Evolutionary conservation across 2,888 invertebrate species (phyloP), one percentile per base, ranked within the genome.

Genomic region (Iselma pallidipennis): DNA sequence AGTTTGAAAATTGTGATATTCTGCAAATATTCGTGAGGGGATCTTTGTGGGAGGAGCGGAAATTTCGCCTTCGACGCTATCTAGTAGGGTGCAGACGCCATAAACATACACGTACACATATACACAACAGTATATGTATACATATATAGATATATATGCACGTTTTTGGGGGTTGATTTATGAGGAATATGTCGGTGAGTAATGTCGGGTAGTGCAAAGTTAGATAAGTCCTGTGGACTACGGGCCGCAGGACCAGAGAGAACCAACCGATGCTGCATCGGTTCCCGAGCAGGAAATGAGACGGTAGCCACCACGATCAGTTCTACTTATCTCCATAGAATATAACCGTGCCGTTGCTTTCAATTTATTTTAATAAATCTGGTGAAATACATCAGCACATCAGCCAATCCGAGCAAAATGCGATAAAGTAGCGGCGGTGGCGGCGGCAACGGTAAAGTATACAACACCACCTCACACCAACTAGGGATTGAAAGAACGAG

Each of bases 291-390:
- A 73, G 72, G 73, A 75, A 75, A 75, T 74, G 73, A 76, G 76
- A 75, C 74, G 71, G 73, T 76, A 75, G 73, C 75, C 76, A 71
- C 74, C 75, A 71, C 74, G 73, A 74, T 73, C 75, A 71, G 71
- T 67, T 69, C 66, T 63, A 73, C 75, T 75, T 75, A 74, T 74
- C 74, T 71, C 72, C 73, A 77, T 76, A 76, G 76, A 77, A 76
- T 77, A 76, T 72, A 75, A 75, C 75, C 76, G 74, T 68, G 69
- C 69, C 72, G 71, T 70, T 75, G 81, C 79, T 80, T 81, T 81
- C 81, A 81, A 81, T 81, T 81, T 81, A 81, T 81, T 81, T 81
- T 81, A 81, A 81, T 81, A 81, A 81, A 81, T 81, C 81, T 80
- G 77, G 70, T 73, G 75, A 77, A 76, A 79, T 78, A 78, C 76